Conservation (phyloP, 2,113 vertebrate species). For the Tonatia bakeri region DNA sequence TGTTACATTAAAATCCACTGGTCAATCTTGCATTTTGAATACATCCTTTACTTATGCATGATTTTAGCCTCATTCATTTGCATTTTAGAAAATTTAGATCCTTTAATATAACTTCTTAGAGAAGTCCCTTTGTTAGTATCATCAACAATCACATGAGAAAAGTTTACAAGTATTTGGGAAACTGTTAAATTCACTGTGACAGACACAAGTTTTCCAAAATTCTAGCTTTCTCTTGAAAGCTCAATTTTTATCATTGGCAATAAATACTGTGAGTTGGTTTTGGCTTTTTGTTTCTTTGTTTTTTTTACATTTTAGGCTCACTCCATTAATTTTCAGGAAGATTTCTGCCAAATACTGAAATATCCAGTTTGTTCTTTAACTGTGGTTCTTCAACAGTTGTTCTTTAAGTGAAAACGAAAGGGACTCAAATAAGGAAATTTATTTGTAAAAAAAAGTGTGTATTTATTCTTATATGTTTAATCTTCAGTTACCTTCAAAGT, state of each 20-base stretch:
- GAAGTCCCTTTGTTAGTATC: neutral
- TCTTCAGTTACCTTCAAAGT: no score
- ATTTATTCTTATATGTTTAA: no score
- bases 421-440: no score
- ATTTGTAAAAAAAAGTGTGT: no score
- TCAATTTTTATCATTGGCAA: neutral
- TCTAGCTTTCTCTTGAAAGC: neutral
- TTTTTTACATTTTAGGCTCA: neutral
- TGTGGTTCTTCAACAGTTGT: no score
- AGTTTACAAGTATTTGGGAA: neutral
- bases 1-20: neutral
- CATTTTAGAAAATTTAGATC: neutral
- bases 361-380: neutral
- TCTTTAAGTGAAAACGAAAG: neutral
- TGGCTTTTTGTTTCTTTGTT: neutral
- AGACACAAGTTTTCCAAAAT: neutral
- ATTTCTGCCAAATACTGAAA: neutral
- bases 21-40: neutral
- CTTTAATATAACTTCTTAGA: neutral
- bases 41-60: neutral
- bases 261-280: neutral
- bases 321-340: neutral
- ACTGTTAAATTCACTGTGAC: neutral
- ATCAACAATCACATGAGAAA: neutral
- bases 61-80: neutral